Conservation (phyloP, 1,140 invertebrate species). For the Caerostris darwini region DNA sequence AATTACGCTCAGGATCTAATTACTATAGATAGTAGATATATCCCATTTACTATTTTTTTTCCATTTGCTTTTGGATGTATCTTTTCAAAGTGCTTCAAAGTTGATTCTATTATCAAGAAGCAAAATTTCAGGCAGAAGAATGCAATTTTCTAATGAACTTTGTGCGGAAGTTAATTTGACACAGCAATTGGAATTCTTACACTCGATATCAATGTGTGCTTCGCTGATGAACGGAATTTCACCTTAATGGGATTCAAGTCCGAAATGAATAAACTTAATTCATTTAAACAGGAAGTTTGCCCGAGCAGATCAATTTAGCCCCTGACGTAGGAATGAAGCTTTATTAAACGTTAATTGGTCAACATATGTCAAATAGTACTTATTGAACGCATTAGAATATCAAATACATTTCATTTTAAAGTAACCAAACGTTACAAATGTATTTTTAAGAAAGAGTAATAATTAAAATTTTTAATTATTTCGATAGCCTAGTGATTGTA, state of each 20-base stretch:
- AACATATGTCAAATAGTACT: no score
- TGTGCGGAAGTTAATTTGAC: background rate
- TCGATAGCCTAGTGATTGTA: no score
- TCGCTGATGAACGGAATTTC: background rate
- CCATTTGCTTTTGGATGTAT: background rate
- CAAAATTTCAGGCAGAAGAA: background rate
- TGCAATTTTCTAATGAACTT: background rate
- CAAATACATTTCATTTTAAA: no score
- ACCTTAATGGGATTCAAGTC: background rate
- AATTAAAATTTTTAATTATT: no score
- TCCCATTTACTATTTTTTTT: background rate
- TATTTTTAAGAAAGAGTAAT: no score
- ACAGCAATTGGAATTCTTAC: background rate
- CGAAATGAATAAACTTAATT: constrained; percentile 15
- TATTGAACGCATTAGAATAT: no score
- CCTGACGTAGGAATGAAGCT: no score
- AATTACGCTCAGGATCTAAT: background rate
- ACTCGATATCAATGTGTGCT: background rate
- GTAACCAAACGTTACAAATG: no score
- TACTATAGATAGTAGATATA: background rate
- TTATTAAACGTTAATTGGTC: no score
- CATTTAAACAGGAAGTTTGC: background rate
- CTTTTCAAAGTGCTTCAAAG: background rate
- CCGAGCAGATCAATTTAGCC: no score
- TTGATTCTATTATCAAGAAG: background rate